Percentiles rank a stretch among this genome's conserved stretches.
These are phyloP conservation scores for Luffia ferchaultella DNA, from an alignment of 2,888 invertebrate species.

Conservation along the genomic window DNA sequence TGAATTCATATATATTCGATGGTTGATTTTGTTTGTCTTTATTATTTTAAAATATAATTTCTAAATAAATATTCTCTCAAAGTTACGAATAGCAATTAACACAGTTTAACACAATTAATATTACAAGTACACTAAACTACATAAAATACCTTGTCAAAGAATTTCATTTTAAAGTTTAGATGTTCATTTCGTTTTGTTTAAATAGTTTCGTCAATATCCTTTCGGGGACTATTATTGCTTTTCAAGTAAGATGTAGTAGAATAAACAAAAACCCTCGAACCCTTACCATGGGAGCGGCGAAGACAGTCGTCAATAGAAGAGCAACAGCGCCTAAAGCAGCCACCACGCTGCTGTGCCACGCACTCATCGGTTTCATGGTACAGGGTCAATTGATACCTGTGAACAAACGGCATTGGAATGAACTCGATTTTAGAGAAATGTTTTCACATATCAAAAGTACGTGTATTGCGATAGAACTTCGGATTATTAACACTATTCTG, in stretches of 20 bases:
- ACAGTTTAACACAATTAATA: background rate
- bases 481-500: too few relatives aligned
- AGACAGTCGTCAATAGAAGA: slow-evolving; percentile 30
- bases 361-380: slow-evolving; percentile 33
- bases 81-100: background rate
- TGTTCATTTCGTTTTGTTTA: background rate
- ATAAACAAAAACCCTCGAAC: background rate
- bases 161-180: background rate
- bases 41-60: background rate
- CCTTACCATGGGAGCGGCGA: slow-evolving; percentile 43
- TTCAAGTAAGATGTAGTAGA: background rate
- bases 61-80: background rate
- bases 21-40: too few relatives aligned
- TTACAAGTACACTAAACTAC: background rate
- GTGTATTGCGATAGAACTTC: too few relatives aligned
- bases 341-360: slow-evolving; percentile 28
- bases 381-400: slow-evolving; percentile 11
- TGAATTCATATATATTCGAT: too few relatives aligned
- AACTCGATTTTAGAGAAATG: background rate
- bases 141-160: background rate
- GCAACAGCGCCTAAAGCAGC: slow-evolving; percentile 30
- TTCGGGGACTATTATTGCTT: background rate
- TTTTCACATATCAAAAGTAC: too few relatives aligned
- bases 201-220: background rate
- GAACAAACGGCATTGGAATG: background rate